Base-by-base conservation (phyloP, 2,113 vertebrate species). In the Phaetusa simplex region DNA sequence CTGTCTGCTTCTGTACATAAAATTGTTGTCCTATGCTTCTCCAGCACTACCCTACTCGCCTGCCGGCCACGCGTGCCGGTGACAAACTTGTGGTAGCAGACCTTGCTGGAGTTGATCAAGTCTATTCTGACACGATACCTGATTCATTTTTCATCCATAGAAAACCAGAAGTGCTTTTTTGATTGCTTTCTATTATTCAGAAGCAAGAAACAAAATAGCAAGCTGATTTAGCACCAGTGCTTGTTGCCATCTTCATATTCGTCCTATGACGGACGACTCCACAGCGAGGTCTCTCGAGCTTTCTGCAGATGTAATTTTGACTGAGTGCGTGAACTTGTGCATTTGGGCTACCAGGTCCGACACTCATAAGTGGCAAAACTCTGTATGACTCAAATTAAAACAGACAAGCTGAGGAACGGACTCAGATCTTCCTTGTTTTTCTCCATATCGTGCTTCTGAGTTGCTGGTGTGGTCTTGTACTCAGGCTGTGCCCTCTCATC, bases 241-340 rank as follows among this genome's bases (percentile, higher is more conserved):
- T 94, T 81, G 24, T 70, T 81, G 29, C 17, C 13, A 9, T 78
- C 30, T 86, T 52, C 2, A 1, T 70, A 18, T 59, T 45, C 14
- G 1, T 53, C 14, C n/a, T 23, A 1, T 27, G n/a, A 14, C 42
- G 55, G 59, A 64, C 17, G 32, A 9, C 22, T 34, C 61, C 30
- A n/a, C 22, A 79, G 50, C 6, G 6, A 59, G 40, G 29, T 74
- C 29, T 36, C 43, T 56, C 0, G 0, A 49, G 55, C 1, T 50
- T 71, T 72, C 29, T 38, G 24, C 45, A 65, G 49, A 4, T 30
- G 27, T 36, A 18, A 12, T 86, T 67, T 80, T 73, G 40, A 38
- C 27, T 36, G 36, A 83, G 26, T 40, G 8, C 6, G 2, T 47
- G 23, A 71, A 72, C 7, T 40, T 0, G 0, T 53, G 21, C 14